These are phyloP conservation scores for Trogon surrucura DNA, from an alignment of 2,113 vertebrate genomes.

Conservation along the genomic window DNA sequence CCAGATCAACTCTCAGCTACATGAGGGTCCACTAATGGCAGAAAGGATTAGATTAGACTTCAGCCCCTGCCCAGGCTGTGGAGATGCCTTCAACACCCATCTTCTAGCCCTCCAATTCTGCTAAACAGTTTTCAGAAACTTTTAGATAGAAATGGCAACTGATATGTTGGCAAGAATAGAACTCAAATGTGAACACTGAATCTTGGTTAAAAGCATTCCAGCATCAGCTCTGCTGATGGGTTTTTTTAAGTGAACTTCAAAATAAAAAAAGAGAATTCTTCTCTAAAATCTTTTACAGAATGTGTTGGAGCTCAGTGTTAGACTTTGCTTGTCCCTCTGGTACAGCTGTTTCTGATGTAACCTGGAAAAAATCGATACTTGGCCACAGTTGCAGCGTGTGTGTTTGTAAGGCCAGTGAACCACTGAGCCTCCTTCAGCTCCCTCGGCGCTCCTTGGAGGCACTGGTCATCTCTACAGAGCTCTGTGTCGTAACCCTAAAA, in stretches of 20 bases:
- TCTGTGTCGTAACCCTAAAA: background rate
- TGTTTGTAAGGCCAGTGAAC: background rate
- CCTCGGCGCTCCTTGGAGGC: background rate
- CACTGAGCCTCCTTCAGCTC: background rate
- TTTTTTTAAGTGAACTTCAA: background rate
- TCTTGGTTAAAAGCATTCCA: background rate
- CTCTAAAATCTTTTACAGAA: background rate
- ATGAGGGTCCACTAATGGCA: rapidly evolving
- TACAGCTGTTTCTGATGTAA: background rate
- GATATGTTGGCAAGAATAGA: background rate
- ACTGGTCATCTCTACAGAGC: background rate
- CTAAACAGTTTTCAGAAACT: background rate
- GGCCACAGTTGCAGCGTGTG: background rate
- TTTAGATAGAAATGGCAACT: background rate
- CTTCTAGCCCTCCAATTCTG: background rate
- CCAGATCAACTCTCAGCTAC: background rate
- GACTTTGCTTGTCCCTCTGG: background rate
- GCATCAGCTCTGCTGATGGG: background rate
- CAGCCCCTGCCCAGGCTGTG: rapidly evolving
- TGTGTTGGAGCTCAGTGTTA: background rate
- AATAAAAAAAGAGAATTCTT: background rate
- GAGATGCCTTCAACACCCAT: background rate
- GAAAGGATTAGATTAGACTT: background rate
- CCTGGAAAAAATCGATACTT: background rate
- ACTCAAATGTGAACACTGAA: background rate